phyloP scores from a whole-genome alignment of 2,888 invertebrate species.

The Pseudanteris insignis region DNA sequence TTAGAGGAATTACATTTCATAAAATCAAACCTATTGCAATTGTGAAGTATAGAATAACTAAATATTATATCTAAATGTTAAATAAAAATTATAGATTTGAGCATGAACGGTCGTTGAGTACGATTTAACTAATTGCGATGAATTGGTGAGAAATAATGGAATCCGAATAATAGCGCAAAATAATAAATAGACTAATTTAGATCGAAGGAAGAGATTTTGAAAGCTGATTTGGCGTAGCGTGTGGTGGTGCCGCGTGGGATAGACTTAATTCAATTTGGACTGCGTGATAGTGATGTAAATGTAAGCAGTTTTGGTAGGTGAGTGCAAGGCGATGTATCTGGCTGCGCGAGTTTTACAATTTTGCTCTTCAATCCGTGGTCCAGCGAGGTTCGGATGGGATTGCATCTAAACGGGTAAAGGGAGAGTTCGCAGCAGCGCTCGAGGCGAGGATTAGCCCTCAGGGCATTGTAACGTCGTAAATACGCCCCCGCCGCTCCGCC shows the following conservation, averaged over 20 bases:
- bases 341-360: slow-evolving; percentile 39
- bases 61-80: no score
- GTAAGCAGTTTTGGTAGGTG: slow-evolving; percentile 35
- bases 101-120: background rate
- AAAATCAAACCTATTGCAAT: no score
- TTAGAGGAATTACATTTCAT: no score
- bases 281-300: slow-evolving; percentile 30
- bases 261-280: slow-evolving; percentile 34
- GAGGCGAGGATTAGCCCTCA: slow-evolving; percentile 62
- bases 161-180: no score
- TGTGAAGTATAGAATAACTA: no score
- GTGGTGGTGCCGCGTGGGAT: background rate
- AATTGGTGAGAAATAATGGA: no score
- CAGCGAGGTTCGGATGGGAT: slow-evolving; percentile 38
- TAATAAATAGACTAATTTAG: no score
- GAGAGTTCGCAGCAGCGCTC: slow-evolving; percentile 49
- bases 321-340: slow-evolving; percentile 42
- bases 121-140: no score
- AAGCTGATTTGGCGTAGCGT: no score
- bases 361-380: slow-evolving; percentile 40
- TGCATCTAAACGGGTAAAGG: slow-evolving; percentile 46
- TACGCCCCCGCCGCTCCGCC: slow-evolving; percentile 53
- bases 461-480: slow-evolving; percentile 67
- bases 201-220: no score
- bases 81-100: no score